Evolutionary conservation across 2,113 vertebrate genomes (phyloP), one percentile per base, ranked within the genome.

Genomic region (Desmodus rotundus): DNA sequence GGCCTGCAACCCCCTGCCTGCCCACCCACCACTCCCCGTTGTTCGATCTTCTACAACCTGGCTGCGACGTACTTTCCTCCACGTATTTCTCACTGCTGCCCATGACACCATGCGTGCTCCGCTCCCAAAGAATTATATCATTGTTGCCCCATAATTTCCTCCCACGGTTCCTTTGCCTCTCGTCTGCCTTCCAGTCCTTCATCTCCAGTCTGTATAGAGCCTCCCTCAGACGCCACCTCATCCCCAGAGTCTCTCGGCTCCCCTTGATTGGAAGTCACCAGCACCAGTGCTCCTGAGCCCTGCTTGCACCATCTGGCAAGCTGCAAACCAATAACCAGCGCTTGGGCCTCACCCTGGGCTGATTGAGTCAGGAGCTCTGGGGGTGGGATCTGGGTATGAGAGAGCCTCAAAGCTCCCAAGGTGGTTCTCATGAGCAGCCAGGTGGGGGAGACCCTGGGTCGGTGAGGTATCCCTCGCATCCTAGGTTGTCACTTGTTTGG

Each of bases 1-100:
- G 16, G 26, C 36, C 58, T 3, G 0, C 15, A 31, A 19, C 54
- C 1, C 28, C 5, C 16, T 14, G 33, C 85, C 84, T 4, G 13
- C 45, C 93, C 0, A 2, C 26, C 76, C 33, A 7, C 12, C 7
- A 0, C 38, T 9, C 16, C 38, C 74, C 4, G 0, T 43, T 65
- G 5, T 36, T 65, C n/a, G 24, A 72, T 41, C 77, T 73, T 56
- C 22, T 54, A 0, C 17, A 24, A 14, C 96, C 91, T 41, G 36
- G 9, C 45, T 74, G 45, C 7, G 4, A 5, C n/a, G 26, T 77
- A 19, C 26, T 43, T 70, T 82, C 38, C 78, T 65, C 8, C 43
- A 3, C 33, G 47, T 68, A 26, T 84, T 95, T 38, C 81, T 33
- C 10, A 41, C 16, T 2, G 2, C 6, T 81, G 8, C 76, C 81